Percentiles rank a stretch among this genome's conserved stretches.
Conservation (phyloP, 2,888 invertebrate genomes). For the Leptopterna dolabrata region DNA sequence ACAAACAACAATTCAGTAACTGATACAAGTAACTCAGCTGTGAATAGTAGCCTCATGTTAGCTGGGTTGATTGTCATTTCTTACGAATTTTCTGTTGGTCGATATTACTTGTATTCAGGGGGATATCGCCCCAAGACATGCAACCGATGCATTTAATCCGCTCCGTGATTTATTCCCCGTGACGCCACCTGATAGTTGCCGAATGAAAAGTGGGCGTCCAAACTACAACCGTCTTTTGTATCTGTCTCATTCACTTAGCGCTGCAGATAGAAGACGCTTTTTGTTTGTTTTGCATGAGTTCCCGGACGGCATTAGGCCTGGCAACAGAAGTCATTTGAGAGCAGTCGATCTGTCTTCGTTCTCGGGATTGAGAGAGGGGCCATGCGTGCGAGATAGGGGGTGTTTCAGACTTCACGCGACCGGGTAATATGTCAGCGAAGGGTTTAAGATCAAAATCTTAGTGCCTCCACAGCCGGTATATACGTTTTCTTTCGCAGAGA, state of each 20-base stretch:
- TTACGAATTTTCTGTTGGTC: too few relatives aligned
- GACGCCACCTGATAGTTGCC: slow-evolving; percentile 3
- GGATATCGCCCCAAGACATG: not conserved
- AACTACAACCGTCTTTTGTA: not conserved
- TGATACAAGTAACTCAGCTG: too few relatives aligned
- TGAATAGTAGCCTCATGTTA: too few relatives aligned
- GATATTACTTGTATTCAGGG: too few relatives aligned
- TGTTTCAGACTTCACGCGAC: slow-evolving; percentile 48
- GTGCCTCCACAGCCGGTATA: slow-evolving; percentile 28
- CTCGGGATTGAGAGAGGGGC: slow-evolving; percentile 8
- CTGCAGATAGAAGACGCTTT: not conserved
- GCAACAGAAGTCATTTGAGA: slow-evolving; percentile 48
- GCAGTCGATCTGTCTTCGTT: slow-evolving; percentile 47
- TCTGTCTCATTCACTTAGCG: not conserved
- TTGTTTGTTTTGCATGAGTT: not conserved
- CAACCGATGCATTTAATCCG: not conserved
- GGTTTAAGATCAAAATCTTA: slow-evolving; percentile 45
- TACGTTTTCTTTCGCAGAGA: slow-evolving; percentile 27
- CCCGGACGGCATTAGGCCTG: slow-evolving; percentile 22
- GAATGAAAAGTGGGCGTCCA: not conserved
- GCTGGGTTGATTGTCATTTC: too few relatives aligned
- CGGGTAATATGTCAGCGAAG: slow-evolving; percentile 48
- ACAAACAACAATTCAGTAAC: too few relatives aligned
- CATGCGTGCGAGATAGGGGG: slow-evolving; percentile 22
- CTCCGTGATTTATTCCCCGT: not conserved